phyloP scores from a whole-genome alignment of 2,888 invertebrate genomes.

The Cyclophora albipunctata region DNA sequence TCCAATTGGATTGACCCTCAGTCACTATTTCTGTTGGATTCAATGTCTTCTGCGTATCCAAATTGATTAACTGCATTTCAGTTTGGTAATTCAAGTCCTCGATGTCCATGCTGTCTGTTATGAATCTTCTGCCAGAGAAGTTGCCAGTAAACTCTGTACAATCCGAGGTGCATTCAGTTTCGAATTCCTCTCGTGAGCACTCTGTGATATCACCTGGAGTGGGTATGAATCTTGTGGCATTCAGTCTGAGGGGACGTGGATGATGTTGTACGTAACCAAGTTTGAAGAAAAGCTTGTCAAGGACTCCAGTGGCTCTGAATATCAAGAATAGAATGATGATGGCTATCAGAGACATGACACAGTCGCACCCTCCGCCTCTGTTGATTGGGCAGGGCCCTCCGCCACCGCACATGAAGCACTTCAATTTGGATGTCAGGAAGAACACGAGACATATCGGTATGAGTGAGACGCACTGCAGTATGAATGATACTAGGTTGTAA shows the following conservation, averaged over 20 bases:
- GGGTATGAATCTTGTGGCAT: slow-evolving; percentile 31
- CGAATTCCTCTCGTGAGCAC: slow-evolving; percentile 32
- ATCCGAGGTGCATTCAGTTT: slow-evolving; percentile 4
- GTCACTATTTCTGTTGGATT: not conserved
- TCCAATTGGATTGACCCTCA: slow-evolving; percentile 17
- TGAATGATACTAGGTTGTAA: slow-evolving; percentile 57
- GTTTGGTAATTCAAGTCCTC: not conserved
- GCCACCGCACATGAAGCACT: slow-evolving; percentile 56
- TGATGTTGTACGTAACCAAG: slow-evolving; percentile 38
- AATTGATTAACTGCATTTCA: not conserved
- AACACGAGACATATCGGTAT: slow-evolving; percentile 58
- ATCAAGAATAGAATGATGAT: slow-evolving; percentile 47
- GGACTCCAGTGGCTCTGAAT: slow-evolving; percentile 49
- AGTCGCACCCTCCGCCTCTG: slow-evolving; percentile 52
- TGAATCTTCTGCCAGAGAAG: not conserved
- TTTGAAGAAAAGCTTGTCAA: slow-evolving; percentile 52
- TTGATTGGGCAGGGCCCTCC: slow-evolving; percentile 50
- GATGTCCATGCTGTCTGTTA: not conserved
- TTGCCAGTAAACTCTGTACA: not conserved
- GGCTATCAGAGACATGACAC: slow-evolving; percentile 47
- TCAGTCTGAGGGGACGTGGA: no score
- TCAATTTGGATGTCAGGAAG: slow-evolving; percentile 44
- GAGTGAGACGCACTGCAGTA: slow-evolving; percentile 53
- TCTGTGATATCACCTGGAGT: slow-evolving; percentile 48
- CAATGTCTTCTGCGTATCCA: not conserved